Evolutionary conservation across 2,113 vertebrate species (phyloP).

Genomic region (Dromaius novaehollandiae): DNA sequence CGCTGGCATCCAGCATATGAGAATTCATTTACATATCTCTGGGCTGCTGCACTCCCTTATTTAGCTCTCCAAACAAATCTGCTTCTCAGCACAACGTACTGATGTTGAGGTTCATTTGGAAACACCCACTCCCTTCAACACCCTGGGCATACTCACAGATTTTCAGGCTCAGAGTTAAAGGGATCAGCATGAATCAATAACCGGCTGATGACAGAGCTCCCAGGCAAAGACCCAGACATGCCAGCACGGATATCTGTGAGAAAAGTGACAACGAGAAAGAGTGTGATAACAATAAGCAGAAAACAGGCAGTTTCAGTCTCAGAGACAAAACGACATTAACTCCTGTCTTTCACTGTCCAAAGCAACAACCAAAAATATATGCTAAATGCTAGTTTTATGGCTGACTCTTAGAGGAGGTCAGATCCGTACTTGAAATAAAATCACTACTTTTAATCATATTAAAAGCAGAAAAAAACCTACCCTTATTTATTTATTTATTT

Average conservation of each 20-base stretch:
- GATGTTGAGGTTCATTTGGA: neutral
- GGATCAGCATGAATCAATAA: constrained; percentile 92
- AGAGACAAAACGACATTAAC: neutral
- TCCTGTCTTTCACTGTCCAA: neutral
- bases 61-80: neutral
- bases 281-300: neutral
- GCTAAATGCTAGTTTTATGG: neutral
- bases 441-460: too few relatives aligned
- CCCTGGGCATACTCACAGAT: constrained; percentile 83
- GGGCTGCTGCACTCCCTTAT: neutral
- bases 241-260: constrained; percentile 83
- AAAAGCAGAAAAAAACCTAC: neutral
- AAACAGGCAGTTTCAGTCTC: neutral
- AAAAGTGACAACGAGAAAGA: neutral
- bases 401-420: neutral
- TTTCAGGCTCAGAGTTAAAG: constrained; percentile 91
- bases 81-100: neutral
- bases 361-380: neutral
- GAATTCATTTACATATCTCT: neutral
- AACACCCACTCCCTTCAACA: neutral
- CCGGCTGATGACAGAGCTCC: constrained; percentile 90
- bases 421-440: neutral
- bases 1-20: neutral
- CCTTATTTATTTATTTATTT: neutral
- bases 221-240: constrained; percentile 89